phyloP scores from a whole-genome alignment of 2,113 vertebrate genomes.

The Macrotis lagotis region DNA sequence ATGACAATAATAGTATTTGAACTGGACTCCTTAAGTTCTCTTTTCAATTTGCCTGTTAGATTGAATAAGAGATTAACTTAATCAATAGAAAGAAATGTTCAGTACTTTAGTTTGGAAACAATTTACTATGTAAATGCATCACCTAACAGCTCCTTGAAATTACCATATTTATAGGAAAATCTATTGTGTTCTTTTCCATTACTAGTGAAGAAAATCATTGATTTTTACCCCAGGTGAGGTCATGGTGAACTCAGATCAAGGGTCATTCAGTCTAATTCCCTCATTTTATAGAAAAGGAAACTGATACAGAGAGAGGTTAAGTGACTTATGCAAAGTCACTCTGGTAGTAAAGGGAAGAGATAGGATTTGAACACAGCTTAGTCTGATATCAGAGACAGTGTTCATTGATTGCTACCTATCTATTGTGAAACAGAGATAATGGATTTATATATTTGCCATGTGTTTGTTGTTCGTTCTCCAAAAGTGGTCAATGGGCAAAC shows the following conservation, averaged over 20 bases:
- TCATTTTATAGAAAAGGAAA: neutral
- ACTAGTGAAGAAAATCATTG: neutral
- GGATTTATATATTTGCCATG: neutral
- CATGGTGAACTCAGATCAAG: neutral
- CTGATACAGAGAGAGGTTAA: neutral
- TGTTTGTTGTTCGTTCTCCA: no score
- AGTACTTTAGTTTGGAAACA: neutral
- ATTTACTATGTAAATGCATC: neutral
- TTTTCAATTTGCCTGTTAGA: neutral
- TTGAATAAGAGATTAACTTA: neutral
- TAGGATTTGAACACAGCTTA: neutral
- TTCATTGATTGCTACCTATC: neutral
- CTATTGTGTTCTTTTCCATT: neutral
- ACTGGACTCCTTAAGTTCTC: neutral
- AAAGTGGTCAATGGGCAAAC: no score
- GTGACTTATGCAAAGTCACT: neutral
- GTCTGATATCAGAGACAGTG: neutral
- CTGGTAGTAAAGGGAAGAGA: neutral
- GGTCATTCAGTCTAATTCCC: neutral
- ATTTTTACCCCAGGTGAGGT: neutral
- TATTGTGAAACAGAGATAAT: neutral
- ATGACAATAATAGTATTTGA: conserved; percentile 6
- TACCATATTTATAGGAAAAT: neutral
- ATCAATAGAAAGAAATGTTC: neutral
- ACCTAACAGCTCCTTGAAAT: neutral